These are phyloP conservation scores for Aplochiton taeniatus DNA, from an alignment of 2,797 vertebrate genomes.

Conservation along the genomic window DNA sequence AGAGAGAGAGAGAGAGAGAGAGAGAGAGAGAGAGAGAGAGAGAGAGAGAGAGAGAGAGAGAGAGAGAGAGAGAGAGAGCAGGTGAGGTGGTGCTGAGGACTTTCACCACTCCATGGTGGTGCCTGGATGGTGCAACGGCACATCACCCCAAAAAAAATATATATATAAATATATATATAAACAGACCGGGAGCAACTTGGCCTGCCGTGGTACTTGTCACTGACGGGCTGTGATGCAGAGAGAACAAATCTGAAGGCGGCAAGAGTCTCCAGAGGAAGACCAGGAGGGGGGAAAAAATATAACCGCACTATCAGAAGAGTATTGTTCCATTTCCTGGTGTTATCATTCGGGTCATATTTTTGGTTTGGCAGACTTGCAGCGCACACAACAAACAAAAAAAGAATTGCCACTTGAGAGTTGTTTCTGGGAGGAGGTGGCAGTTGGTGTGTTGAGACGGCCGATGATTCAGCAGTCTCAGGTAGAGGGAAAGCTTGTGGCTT, in stretches of 20 bases:
- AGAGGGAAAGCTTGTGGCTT: conserved; percentile 7
- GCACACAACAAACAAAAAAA: conserved; percentile 1
- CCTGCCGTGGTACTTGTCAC: conserved; percentile 54
- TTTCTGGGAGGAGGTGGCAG: conserved; percentile 15
- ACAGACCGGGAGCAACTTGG: conserved; percentile 60
- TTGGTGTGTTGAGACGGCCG: neutral
- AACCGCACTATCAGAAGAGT: conserved; percentile 29
- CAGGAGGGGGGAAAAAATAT: conserved; percentile 13
- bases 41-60: conserved; percentile 25
- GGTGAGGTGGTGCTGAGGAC: conserved; percentile 24
- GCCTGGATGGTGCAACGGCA: conserved; percentile 14
- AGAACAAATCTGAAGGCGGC: conserved; percentile 47
- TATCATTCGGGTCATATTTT: conserved; percentile 22
- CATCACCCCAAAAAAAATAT: too few species aligned
- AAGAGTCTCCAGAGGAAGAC: conserved; percentile 42
- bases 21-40: conserved; percentile 7
- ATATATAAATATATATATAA: too few species aligned
- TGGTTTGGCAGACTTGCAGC: conserved; percentile 14
- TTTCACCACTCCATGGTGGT: conserved; percentile 42
- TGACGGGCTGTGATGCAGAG: conserved; percentile 61
- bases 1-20: conserved; percentile 26
- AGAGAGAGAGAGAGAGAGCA: conserved; percentile 13
- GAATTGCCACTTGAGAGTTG: conserved; percentile 18
- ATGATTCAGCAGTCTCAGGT: neutral
- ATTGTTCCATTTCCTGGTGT: conserved; percentile 36